Percentiles rank a stretch among this genome's conserved stretches.
Evolutionary conservation across 2,888 invertebrate species (phyloP).

Genomic region (Ochropleura leucogaster): DNA sequence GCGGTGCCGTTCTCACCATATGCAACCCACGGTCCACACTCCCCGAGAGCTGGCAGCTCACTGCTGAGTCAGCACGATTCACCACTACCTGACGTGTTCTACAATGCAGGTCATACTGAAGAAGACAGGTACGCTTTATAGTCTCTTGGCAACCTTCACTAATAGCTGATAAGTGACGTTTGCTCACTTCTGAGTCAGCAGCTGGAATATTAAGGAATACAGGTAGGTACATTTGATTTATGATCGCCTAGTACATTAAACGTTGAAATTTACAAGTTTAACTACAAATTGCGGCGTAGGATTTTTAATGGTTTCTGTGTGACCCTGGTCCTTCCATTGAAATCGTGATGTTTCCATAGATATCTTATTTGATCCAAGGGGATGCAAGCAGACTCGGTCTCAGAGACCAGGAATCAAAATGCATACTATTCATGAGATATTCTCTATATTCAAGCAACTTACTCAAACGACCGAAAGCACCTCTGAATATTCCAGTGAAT

Average conservation of each 20-base stretch:
- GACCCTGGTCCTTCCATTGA: neutral
- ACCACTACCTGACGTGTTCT: conserved; percentile 86
- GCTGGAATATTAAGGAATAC: neutral
- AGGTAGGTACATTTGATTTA: neutral
- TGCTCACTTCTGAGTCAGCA: conserved; percentile 85
- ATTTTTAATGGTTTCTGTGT: neutral
- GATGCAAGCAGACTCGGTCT: neutral
- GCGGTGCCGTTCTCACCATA: conserved; percentile 88
- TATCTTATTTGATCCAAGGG: neutral
- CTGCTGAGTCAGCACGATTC: conserved; percentile 87
- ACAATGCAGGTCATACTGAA: conserved; percentile 83
- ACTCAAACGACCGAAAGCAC: conserved; percentile 4
- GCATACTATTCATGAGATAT: neutral
- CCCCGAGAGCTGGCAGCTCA: conserved; percentile 86
- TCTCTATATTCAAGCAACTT: conserved; percentile 13
- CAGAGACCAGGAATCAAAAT: neutral
- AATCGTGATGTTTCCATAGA: neutral
- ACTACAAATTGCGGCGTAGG: neutral
- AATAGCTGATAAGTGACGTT: neutral
- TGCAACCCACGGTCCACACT: conserved; percentile 86
- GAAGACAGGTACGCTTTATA: conserved; percentile 78
- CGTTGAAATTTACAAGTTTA: neutral
- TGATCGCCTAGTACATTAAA: conserved; percentile 8
- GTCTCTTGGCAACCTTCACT: conserved; percentile 6
- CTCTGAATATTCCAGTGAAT: conserved; percentile 26